Percentiles rank a stretch among this genome's conserved stretches.
These are phyloP conservation scores for Calliphora vomitoria DNA, from an alignment of 2,888 invertebrate species.

Conservation along the genomic window DNA sequence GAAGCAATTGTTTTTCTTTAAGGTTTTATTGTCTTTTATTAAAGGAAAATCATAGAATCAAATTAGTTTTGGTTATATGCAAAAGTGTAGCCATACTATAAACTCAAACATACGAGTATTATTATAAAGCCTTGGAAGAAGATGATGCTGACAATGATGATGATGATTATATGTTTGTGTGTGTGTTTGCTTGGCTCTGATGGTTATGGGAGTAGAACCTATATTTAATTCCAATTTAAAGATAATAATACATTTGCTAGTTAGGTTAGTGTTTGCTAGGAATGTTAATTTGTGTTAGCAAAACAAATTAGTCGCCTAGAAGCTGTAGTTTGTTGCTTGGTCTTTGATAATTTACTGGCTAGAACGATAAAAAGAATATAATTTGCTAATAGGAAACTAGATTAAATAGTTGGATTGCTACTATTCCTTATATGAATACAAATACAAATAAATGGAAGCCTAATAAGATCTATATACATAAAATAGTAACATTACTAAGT, in stretches of 20 bases:
- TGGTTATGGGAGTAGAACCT: constrained; percentile 42
- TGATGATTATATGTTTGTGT: constrained; percentile 33
- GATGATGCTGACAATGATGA: background rate
- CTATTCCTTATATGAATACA: too few relatives aligned
- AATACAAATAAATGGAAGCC: too few relatives aligned
- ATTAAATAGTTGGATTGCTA: too few relatives aligned
- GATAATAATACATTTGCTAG: constrained; percentile 45
- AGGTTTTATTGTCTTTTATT: constrained; percentile 35
- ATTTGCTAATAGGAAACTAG: too few relatives aligned
- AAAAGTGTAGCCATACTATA: constrained; percentile 24
- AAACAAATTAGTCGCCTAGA: constrained; percentile 9
- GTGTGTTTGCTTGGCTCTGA: background rate
- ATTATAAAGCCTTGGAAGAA: constrained; percentile 4
- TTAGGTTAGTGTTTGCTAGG: constrained; percentile 29
- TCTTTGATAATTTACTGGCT: too few relatives aligned
- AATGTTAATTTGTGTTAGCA: constrained; percentile 54
- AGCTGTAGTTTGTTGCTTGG: background rate
- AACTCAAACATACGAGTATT: background rate
- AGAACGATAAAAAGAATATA: too few relatives aligned
- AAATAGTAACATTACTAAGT: too few relatives aligned
- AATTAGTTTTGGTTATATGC: constrained; percentile 69
- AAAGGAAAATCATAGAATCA: constrained; percentile 58
- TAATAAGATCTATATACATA: too few relatives aligned
- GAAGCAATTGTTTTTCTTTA: constrained; percentile 67
- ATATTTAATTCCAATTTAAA: constrained; percentile 65